Conservation (phyloP, 2,797 vertebrate species). For the Carapus acus region DNA sequence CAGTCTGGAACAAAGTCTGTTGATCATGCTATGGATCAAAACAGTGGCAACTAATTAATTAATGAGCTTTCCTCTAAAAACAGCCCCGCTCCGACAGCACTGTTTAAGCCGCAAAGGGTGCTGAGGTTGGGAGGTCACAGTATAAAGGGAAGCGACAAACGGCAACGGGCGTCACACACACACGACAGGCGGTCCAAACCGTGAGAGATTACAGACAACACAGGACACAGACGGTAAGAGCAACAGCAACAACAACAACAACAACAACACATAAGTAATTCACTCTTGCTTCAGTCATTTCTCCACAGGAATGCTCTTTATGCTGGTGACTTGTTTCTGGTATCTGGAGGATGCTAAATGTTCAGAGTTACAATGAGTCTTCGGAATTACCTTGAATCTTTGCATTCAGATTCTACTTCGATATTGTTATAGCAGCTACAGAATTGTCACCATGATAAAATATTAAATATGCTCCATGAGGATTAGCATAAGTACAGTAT, state of each 20-base stretch:
- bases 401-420: no score
- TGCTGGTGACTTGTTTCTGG: no score
- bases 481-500: neutral
- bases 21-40: slow-evolving; percentile 22
- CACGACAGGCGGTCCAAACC: slow-evolving; percentile 20
- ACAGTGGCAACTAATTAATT: slow-evolving; percentile 52
- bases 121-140: slow-evolving; percentile 37
- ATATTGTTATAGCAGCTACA: no score
- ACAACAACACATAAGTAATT: no score
- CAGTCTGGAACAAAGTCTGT: neutral
- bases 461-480: neutral
- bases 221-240: slow-evolving; percentile 48
- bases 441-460: no score
- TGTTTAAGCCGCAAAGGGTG: slow-evolving; percentile 44
- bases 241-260: no score
- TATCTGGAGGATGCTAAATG: no score
- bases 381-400: no score
- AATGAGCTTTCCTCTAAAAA: slow-evolving; percentile 57
- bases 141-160: slow-evolving; percentile 53
- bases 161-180: slow-evolving; percentile 22
- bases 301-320: no score
- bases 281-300: no score
- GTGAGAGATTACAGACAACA: slow-evolving; percentile 37
- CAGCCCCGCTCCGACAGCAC: slow-evolving; percentile 23
- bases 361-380: no score